Conservation (phyloP, 2,888 invertebrate genomes). For the Podotricha telesiphe region DNA sequence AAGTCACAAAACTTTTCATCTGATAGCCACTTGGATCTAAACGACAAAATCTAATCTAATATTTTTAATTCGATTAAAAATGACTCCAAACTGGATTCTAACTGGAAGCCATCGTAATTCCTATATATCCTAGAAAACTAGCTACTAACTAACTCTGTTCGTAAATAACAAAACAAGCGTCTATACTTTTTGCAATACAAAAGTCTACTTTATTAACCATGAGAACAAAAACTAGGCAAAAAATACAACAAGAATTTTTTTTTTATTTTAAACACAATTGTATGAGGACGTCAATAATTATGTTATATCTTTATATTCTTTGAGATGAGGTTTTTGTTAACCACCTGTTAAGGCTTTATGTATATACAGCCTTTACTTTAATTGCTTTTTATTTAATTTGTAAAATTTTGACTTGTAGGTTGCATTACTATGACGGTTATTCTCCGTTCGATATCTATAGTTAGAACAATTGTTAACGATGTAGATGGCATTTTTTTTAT, state of each 20-base stretch:
- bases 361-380: not conserved
- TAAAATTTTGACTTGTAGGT: too few species aligned
- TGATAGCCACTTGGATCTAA: too few species aligned
- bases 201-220: not conserved
- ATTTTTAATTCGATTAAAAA: too few species aligned
- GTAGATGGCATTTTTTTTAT: too few species aligned
- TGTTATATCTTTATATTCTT: conserved; percentile 32
- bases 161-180: conserved; percentile 2
- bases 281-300: conserved; percentile 7
- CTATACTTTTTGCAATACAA: conserved; percentile 1
- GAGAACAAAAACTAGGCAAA: conserved; percentile 4
- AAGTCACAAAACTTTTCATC: too few species aligned
- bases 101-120: not conserved
- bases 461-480: too few species aligned
- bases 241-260: not conserved
- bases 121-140: too few species aligned
- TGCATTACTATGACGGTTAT: too few species aligned
- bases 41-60: too few species aligned
- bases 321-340: conserved; percentile 20
- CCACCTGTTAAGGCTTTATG: conserved; percentile 4
- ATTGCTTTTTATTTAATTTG: not conserved
- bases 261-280: not conserved
- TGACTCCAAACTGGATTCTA: not conserved
- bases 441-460: too few species aligned
- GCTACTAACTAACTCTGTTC: not conserved